Base-by-base conservation (phyloP, 2,888 invertebrate genomes). In the Apamea sordens region DNA sequence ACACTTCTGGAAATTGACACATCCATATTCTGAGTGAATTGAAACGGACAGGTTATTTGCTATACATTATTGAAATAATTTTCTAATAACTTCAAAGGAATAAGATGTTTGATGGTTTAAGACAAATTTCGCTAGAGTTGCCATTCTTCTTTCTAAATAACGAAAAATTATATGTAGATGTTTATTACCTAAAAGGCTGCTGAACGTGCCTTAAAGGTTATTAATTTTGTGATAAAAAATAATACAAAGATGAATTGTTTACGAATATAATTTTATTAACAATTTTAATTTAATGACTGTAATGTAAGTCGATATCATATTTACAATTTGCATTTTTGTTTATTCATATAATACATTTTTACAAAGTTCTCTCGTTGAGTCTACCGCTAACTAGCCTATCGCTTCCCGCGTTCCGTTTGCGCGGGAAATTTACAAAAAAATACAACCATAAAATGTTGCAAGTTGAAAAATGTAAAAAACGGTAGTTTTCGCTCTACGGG, bases 181-280 rank as follows among this genome's bases (percentile, higher is more conserved):
- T 41, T 53, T 41, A 8, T 77, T 41, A 32, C 1, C 1, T 32
- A 13, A 63, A 63, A 15, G 13, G 36, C 32, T 64, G 68, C 24
- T 18, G 41, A 50, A 28, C 53, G 10, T 24, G 0, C 21, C 21
- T 1, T 15, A n/a, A 56, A 44, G 47, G n/a, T 56, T 32, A 69
- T 24, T 56, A n/a, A 61, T 36, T 13, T 67, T 18, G 53, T 77
- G 50, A 64, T 73, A 32, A 68, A 69, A 83, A 92, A 93, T 92
- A 94, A 95, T 94, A 95, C 95, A 94, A 96, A 93, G 91, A 91
- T 76, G 70, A 76, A 82, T 92, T 96, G 96, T 95, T 96, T 97
- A 96, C 93, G 97, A 97, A 97, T 97, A 97, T 97, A 97, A 95
- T 96, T 97, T 97, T 97, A 97, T 96, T 97, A 97, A 97, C 97